Evolutionary conservation across 2,888 invertebrate species (phyloP), one percentile per base, ranked within the genome.

Genomic region (Cyclophora albipunctata): DNA sequence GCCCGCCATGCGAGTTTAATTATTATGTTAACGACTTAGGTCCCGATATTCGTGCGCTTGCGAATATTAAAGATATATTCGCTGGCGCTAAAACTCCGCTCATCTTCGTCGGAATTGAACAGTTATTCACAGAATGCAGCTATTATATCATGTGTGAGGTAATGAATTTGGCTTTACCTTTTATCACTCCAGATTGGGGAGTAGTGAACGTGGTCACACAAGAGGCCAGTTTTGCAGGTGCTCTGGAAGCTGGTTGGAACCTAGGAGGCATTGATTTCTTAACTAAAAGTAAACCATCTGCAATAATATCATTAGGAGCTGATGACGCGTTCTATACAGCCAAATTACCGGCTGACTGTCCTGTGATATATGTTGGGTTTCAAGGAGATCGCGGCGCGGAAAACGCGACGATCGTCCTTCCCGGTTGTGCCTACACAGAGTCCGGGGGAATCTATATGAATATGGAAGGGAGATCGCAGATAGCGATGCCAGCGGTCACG

Each of bases 401-500:
- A 59, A 92, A 95, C 57, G 98, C 99, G 4, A 95, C 97, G 73
- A 92, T 96, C 7, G 91, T 99, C 50, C 84, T 99, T 20, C 98
- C 99, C 0, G 97, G 98, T 34, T 95, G 97, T 46, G 98, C 99
- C 0, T 99, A 98, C 75, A 98, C 99, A 0, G 99, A 99, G 87
- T 96, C 98, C 73, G 95, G 96, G 67, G 98, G 93, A 0, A 94
- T 95, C 0, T 99, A 95, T 75, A 94, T 98, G 3, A 99, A 99
- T 81, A 98, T 97, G 45, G 99, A 99, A 85, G 97, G 99, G 45
- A 91, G 99, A 48, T 91, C 98, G 1, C 98, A 99, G 81, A 93
- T 94, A 74, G 97, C 98, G 0, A 80, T 93, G 48, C 91, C 93
- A 0, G 98, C 98, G 0, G 93, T 98, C 1, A 92, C 96, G 3